A percentile compares a stretch with the other conserved stretches of the same genome.
These are phyloP conservation scores for Brachyopa scutellaris DNA, from an alignment of 2,888 invertebrate genomes.

Conservation along the genomic window DNA sequence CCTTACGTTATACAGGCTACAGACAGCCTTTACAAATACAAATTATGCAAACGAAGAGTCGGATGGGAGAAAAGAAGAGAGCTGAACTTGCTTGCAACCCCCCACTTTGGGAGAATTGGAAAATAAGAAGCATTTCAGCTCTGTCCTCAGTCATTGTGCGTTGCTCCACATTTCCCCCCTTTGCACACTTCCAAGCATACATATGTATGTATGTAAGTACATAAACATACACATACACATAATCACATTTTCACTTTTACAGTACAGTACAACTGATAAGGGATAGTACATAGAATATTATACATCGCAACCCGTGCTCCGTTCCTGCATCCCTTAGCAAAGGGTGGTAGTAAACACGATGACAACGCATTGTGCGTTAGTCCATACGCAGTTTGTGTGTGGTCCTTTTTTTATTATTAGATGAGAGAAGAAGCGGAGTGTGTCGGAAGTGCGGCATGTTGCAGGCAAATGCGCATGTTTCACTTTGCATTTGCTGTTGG, in stretches of 20 bases:
- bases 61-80: neutral
- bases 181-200: neutral
- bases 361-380: constrained; percentile 63
- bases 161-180: neutral
- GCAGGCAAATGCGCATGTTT: constrained; percentile 73
- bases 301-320: constrained; percentile 14
- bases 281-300: constrained; percentile 3
- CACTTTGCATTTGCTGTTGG: constrained; percentile 39
- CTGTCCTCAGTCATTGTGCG: constrained; percentile 5
- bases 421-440: constrained; percentile 9
- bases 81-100: neutral
- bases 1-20: neutral
- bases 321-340: constrained; percentile 37
- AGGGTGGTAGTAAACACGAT: constrained; percentile 53
- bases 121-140: constrained; percentile 41
- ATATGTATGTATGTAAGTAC: too few species aligned
- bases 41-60: neutral
- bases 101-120: constrained; percentile 18
- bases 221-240: neutral
- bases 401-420: neutral
- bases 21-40: neutral
- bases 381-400: constrained; percentile 39
- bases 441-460: constrained; percentile 61
- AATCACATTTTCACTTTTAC: constrained; percentile 29
- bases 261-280: constrained; percentile 41